Base-by-base conservation (phyloP, 2,888 invertebrate genomes). In the Scelioninae gen. 2 region DNA sequence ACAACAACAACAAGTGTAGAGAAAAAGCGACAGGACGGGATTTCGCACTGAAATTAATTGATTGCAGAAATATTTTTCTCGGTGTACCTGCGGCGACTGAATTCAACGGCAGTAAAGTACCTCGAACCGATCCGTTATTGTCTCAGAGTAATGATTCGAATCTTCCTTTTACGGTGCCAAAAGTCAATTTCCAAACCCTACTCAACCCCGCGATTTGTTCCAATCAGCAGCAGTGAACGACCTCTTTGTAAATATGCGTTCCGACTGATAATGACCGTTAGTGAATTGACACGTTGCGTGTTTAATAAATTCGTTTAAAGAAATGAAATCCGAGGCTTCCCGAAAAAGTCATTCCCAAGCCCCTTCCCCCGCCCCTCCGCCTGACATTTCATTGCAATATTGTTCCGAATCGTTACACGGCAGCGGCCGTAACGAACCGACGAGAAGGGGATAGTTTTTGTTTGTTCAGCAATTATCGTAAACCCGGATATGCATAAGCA, bases 391-490 rank as follows among this genome's bases (percentile, higher is more conserved):
- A 57, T 61, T 63, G n/a, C n/a, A n/a, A n/a, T n/a, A n/a, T n/a
- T n/a, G n/a, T 57, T 70, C 35, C 60, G 53, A 65, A 60, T 65
- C n/a, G n/a, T n/a, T n/a, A n/a, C n/a, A 46, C 28, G 16, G n/a
- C n/a, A n/a, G 16, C 10, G n/a, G 31, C 19, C 37, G 18, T 63
- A 63, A 74, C 61, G 64, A 74, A 65, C 65, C 48, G 64, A 45
- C 31, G 60, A 74, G 63, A 74, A 70, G 65, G 65, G 65, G 60
- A 43, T 61, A 35, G 69, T 70, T 74, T 74, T 73, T 74, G 69
- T 74, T 74, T 68, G 70, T 55, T 53, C 76, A 77, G 76, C 81
- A 82, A 84, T 84, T 82, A 84, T 81, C 83, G 81, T 83, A 80
- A 81, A 84, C 82, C 82, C 82, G 81, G 81, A 79, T 82, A 83